phyloP scores from a whole-genome alignment of 2,113 vertebrate species.

The Atlantisia rogersi region DNA sequence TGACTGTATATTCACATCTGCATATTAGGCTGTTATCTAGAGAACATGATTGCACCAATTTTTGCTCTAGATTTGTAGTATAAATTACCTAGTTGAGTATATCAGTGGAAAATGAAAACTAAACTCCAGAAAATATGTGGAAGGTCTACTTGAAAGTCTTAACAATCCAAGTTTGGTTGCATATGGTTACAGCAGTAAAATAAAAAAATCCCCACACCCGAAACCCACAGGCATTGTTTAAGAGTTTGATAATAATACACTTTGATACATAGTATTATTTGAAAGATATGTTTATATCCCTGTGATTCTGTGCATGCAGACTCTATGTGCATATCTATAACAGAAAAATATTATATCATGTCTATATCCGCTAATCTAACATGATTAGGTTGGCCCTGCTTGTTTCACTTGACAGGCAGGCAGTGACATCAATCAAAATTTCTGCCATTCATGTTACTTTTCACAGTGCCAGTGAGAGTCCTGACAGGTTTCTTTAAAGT shows the following conservation, averaged over 20 bases:
- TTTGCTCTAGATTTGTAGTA: not conserved
- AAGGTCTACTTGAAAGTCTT: not conserved
- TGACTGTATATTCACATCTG: not conserved
- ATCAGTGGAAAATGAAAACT: not conserved
- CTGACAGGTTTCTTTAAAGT: slow-evolving; percentile 57
- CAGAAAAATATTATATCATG: slow-evolving; percentile 53
- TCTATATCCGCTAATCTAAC: slow-evolving; percentile 48
- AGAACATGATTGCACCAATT: not conserved
- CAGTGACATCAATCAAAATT: slow-evolving; percentile 70
- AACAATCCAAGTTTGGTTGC: not conserved
- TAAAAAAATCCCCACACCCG: not conserved
- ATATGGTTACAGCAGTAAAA: not conserved
- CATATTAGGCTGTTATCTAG: not conserved
- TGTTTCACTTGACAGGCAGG: slow-evolving; percentile 70
- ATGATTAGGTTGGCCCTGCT: slow-evolving; percentile 69
- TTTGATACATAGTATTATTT: not conserved
- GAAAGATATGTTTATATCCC: slow-evolving; percentile 12
- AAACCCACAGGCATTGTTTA: not conserved
- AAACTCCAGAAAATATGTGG: not conserved
- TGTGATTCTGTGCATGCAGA: slow-evolving; percentile 14
- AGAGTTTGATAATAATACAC: not conserved
- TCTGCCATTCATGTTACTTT: slow-evolving; percentile 65
- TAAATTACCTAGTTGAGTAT: not conserved
- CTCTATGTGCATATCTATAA: slow-evolving; percentile 10
- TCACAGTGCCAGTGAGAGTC: slow-evolving; percentile 1